Evolutionary conservation across 2,888 invertebrate genomes (phyloP), one percentile per base, ranked within the genome.

Genomic region (Aspidiotus rigidus): DNA sequence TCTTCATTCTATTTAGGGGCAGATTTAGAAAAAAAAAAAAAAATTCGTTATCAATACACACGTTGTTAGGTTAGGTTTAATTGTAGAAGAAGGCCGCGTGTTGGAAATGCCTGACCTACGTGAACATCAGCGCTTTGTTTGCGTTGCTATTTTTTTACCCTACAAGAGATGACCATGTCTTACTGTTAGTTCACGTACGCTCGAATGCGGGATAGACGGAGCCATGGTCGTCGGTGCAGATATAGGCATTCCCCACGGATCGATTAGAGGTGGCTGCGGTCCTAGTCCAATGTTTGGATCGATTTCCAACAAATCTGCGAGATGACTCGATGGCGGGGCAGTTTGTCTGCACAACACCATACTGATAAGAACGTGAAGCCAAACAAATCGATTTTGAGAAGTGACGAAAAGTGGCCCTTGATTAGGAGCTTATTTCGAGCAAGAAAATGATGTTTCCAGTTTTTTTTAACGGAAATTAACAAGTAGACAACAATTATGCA

Each of bases 281-380:
- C 82, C 81, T 56, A 71, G 72, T 28, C 66, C 59, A 1, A 69
- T 70, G n/a, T 72, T 53, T 8, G 72, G 71, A 78, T 84, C 87
- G 72, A 92, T 90, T 77, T 92, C 93, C 75, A 93, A 79, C 76
- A 93, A 80, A 80, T 93, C 93, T 71, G 92, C 81, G 79, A 93
- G 82, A 78, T 90, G 89, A 74, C 89, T 89, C 62, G 72, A 73
- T 11, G 60, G 55, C 17, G 44, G 49, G 7, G 69, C 11, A 11
- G 63, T 15, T 13, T 54, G 11, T 42, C 49, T 56, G 55, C 49
- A 40, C 13, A 59, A 66, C 39, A 59, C 3, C 6, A 15, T 2
- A 6, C 1, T 17, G 6, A 17, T 13, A 42, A 42, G 2, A 28
- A 15, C 44, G 62, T n/a, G n/a, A n/a, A n/a, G n/a, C n/a, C n/a